Percentiles rank a stretch among this genome's conserved stretches.
phyloP scores from a whole-genome alignment of 2,888 invertebrate species.

The Dasypogon diadema region DNA sequence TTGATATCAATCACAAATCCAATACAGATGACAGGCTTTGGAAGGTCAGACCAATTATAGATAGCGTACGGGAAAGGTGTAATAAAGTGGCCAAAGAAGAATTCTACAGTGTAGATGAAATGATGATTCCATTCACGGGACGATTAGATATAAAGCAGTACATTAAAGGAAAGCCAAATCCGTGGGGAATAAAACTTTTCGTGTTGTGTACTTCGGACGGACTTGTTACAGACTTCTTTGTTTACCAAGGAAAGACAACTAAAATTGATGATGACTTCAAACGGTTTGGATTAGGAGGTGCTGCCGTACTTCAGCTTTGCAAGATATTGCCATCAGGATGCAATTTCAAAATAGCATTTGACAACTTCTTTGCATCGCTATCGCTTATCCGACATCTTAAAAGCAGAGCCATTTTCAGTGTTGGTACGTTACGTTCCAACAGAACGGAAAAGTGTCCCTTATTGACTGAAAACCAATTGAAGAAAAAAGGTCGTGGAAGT shows the following conservation, averaged over 20 bases:
- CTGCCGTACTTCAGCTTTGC: neutral
- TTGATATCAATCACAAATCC: neutral
- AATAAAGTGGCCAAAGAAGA: neutral
- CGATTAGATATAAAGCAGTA: neutral
- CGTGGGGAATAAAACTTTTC: neutral
- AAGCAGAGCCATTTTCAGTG: neutral
- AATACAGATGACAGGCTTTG: neutral
- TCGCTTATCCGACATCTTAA: neutral
- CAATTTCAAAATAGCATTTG: neutral
- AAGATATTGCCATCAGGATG: neutral
- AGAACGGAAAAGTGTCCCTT: no score
- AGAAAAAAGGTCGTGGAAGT: no score
- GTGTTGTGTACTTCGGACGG: neutral
- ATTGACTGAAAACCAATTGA: no score
- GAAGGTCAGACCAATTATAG: neutral
- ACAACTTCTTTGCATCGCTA: neutral
- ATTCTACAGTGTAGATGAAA: neutral
- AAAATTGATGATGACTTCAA: neutral
- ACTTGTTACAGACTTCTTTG: neutral
- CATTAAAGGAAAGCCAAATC: neutral
- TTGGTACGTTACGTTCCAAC: neutral
- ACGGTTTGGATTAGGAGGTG: no score
- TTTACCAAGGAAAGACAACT: neutral
- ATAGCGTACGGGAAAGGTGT: neutral
- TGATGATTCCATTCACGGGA: conserved; percentile 10